These are phyloP conservation scores for Mythimna pallens DNA, from an alignment of 2,888 invertebrate species.

Conservation along the genomic window DNA sequence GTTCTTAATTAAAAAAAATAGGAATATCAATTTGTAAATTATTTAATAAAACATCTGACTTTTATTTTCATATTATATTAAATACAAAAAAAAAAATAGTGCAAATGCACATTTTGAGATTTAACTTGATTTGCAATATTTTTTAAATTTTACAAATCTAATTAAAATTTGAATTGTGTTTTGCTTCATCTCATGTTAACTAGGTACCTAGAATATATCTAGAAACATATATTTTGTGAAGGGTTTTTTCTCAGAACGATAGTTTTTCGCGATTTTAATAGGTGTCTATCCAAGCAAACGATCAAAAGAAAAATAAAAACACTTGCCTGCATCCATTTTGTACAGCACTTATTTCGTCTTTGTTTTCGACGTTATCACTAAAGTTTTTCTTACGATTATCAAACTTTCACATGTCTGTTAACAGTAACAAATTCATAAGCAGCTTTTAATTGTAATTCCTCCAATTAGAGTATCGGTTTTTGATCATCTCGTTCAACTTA, in stretches of 20 bases:
- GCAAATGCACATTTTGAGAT: background rate
- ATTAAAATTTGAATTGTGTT: background rate
- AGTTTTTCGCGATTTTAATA: conserved; percentile 16
- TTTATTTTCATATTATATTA: no score
- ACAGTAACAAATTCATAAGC: background rate
- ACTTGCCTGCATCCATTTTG: conserved; percentile 63
- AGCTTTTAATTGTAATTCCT: conserved; percentile 1
- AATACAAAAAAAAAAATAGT: background rate
- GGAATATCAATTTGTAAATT: background rate
- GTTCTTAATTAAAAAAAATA: background rate
- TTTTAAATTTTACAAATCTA: no score
- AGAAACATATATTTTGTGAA: background rate
- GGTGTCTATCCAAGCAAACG: conserved; percentile 58
- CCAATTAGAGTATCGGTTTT: conserved; percentile 55
- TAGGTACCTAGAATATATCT: background rate
- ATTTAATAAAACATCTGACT: background rate
- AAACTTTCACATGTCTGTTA: background rate
- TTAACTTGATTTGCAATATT: background rate
- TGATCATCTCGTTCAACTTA: conserved; percentile 62
- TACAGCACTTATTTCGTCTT: conserved; percentile 1
- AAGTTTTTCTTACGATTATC: background rate
- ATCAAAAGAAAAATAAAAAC: conserved; percentile 50
- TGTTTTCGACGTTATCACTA: background rate
- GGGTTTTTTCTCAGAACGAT: background rate
- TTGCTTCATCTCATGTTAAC: background rate